A percentile compares a stretch with the other conserved stretches of the same genome.
Evolutionary conservation across 2,113 vertebrate species (phyloP).

Genomic region (Madoqua kirkii): DNA sequence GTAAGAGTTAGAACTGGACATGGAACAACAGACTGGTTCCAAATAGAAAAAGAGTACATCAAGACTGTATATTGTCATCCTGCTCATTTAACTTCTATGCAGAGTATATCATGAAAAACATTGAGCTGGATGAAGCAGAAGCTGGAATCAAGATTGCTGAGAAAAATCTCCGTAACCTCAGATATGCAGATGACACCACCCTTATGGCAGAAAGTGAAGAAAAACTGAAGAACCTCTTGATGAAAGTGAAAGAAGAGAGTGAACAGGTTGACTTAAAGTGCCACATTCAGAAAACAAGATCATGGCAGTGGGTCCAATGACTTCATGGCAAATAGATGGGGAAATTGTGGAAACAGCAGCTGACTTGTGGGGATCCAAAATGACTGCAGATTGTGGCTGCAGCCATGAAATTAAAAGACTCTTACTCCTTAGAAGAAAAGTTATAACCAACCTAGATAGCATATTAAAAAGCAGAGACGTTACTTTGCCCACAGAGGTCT

Average conservation of each 20-base stretch:
- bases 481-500: not conserved
- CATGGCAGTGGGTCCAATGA: not conserved
- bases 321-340: not conserved
- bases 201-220: not conserved
- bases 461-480: not conserved
- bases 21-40: not conserved
- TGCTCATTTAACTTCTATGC: not conserved
- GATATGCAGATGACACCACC: not conserved
- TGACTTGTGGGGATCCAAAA: not conserved
- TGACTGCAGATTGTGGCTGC: not conserved
- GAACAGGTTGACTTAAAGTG: not conserved
- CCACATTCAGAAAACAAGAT: not conserved
- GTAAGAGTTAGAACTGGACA: not conserved
- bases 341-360: not conserved
- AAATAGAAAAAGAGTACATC: not conserved
- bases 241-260: not conserved
- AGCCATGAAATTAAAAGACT: not conserved
- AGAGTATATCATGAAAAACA: not conserved
- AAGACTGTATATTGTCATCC: not conserved
- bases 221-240: not conserved
- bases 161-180: not conserved
- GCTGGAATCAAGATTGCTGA: rapidly evolving
- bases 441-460: not conserved
- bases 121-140: not conserved
- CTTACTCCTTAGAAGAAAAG: not conserved